Evolutionary conservation across 2,888 invertebrate genomes (phyloP).

Genomic region (Xestia xanthographa): DNA sequence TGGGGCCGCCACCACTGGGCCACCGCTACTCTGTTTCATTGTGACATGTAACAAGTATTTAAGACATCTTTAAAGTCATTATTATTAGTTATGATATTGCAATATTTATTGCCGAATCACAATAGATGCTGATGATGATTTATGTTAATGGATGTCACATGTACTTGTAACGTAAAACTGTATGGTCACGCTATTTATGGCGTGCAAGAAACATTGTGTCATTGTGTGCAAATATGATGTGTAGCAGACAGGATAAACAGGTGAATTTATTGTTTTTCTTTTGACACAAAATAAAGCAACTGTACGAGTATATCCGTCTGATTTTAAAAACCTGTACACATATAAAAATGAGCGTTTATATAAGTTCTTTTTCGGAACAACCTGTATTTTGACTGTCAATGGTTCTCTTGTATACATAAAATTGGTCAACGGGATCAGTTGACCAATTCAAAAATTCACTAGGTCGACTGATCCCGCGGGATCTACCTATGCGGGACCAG

Average conservation of each 20-base stretch:
- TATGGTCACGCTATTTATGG: background rate
- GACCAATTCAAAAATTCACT: too few relatives aligned
- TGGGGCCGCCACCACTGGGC: too few relatives aligned
- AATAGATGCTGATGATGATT: slow-evolving; percentile 1
- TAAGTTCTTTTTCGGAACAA: too few relatives aligned
- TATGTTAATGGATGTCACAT: slow-evolving; percentile 6
- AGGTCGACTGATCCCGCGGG: too few relatives aligned
- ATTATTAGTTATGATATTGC: background rate
- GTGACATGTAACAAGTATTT: background rate
- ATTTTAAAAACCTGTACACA: too few relatives aligned
- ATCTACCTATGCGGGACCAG: too few relatives aligned
- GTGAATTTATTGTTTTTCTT: background rate
- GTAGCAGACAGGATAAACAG: background rate
- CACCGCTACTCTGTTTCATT: too few relatives aligned
- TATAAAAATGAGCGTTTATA: too few relatives aligned
- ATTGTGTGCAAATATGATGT: slow-evolving; percentile 44
- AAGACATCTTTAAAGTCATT: background rate
- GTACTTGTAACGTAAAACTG: background rate
- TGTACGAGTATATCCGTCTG: background rate
- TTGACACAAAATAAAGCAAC: too few relatives aligned
- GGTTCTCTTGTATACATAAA: too few relatives aligned
- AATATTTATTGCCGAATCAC: slow-evolving; percentile 12
- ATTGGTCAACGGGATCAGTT: too few relatives aligned
- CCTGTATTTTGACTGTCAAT: too few relatives aligned
- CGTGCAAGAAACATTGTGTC: slow-evolving; percentile 38